Percentiles rank a stretch among this genome's conserved stretches.
These are phyloP conservation scores for Perizoma affinitatum DNA, from an alignment of 2,888 invertebrate species.

Conservation along the genomic window DNA sequence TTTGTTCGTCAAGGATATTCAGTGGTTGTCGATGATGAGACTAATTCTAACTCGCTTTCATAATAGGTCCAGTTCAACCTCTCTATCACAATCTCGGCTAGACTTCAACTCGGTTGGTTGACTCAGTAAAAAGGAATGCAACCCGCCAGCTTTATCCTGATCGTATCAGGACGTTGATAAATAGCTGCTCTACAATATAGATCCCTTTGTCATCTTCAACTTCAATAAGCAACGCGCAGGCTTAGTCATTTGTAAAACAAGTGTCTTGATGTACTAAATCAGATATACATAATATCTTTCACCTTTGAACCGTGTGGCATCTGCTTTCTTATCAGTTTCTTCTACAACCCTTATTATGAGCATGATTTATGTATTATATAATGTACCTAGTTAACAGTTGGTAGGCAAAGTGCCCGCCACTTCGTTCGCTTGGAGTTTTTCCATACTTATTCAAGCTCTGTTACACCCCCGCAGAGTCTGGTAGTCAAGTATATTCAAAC, in stretches of 20 bases:
- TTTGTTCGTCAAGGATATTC: too few relatives aligned
- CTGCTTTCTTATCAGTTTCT: slow-evolving; percentile 10
- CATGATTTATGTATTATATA: too few relatives aligned
- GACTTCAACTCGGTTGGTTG: slow-evolving; percentile 30
- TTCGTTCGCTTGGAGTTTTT: too few relatives aligned
- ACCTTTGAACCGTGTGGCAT: slow-evolving; percentile 15
- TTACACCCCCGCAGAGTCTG: too few relatives aligned
- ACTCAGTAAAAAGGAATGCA: slow-evolving; percentile 52
- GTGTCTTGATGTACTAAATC: slow-evolving; percentile 15
- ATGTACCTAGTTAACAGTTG: too few relatives aligned
- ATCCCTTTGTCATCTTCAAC: slow-evolving; percentile 24
- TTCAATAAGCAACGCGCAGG: slow-evolving; percentile 15
- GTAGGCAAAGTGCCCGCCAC: too few relatives aligned
- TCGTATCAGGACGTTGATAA: slow-evolving; percentile 30
- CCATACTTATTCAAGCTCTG: too few relatives aligned
- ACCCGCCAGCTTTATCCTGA: slow-evolving; percentile 45
- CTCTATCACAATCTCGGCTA: slow-evolving; percentile 48
- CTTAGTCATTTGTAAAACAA: slow-evolving; percentile 22
- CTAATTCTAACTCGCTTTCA: slow-evolving; percentile 42
- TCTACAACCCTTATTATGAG: not conserved
- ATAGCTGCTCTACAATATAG: slow-evolving; percentile 20
- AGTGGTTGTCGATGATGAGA: too few relatives aligned
- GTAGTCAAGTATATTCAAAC: too few relatives aligned
- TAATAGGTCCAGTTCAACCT: slow-evolving; percentile 45
- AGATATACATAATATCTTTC: slow-evolving; percentile 9